Evolutionary conservation across 1,140 invertebrate species (phyloP).

Genomic region (Drosophila virilis): DNA sequence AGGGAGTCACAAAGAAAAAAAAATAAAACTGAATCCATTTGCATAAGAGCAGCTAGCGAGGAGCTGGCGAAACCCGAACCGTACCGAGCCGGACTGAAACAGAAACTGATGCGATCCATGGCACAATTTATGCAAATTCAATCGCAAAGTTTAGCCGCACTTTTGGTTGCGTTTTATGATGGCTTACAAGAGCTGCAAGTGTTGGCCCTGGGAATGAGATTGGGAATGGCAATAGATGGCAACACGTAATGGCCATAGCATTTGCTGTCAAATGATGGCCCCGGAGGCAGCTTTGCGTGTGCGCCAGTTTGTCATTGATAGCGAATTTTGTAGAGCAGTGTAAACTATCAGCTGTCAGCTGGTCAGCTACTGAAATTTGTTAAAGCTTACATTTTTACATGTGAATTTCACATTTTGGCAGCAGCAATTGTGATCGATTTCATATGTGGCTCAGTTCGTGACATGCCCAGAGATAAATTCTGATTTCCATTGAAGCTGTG

Average conservation of each 20-base stretch:
- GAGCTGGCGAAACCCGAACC: slow-evolving; percentile 50
- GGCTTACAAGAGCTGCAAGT: slow-evolving; percentile 48
- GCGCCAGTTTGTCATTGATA: slow-evolving; percentile 34
- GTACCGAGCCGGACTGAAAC: slow-evolving; percentile 16
- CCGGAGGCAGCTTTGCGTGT: neutral
- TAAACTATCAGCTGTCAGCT: neutral
- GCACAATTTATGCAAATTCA: slow-evolving; percentile 83
- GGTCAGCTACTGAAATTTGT: slow-evolving; percentile 6
- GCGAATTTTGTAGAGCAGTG: slow-evolving; percentile 6
- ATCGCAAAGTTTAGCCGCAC: slow-evolving; percentile 80
- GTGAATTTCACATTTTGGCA: no score
- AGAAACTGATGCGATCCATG: slow-evolving; percentile 33
- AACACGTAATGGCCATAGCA: slow-evolving; percentile 35
- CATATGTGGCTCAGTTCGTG: no score
- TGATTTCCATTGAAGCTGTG: no score
- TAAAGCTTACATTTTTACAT: neutral
- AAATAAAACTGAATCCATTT: slow-evolving; percentile 47
- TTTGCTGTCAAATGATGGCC: slow-evolving; percentile 36
- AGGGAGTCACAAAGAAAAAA: neutral
- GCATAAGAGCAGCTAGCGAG: slow-evolving; percentile 66
- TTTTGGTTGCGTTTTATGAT: slow-evolving; percentile 68
- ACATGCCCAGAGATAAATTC: no score
- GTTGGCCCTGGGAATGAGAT: slow-evolving; percentile 28
- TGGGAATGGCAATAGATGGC: slow-evolving; percentile 16
- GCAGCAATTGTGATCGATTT: no score